Evolutionary conservation across 2,113 vertebrate genomes (phyloP).

Genomic region (Haemorhous mexicanus): DNA sequence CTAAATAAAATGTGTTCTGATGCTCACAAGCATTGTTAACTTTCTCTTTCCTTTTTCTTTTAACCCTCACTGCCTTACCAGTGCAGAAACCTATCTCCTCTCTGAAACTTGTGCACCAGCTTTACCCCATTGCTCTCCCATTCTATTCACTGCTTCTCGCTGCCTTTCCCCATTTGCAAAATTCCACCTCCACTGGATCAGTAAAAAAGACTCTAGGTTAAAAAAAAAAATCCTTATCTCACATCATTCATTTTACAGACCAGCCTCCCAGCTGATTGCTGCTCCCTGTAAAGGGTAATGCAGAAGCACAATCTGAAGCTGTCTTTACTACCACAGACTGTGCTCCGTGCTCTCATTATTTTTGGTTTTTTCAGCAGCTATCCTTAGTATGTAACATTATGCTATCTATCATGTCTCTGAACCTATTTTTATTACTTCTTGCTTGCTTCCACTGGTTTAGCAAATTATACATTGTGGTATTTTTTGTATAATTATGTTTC

Average conservation of each 20-base stretch:
- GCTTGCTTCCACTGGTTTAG: background rate
- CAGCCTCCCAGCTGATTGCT: background rate
- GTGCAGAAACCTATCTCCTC: background rate
- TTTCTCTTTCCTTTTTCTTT: background rate
- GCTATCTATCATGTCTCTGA: background rate
- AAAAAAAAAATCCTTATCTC: background rate
- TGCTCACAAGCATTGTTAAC: background rate
- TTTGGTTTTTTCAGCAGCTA: background rate
- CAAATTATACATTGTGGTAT: background rate
- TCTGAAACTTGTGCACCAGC: background rate
- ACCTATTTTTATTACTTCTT: slow-evolving; percentile 4
- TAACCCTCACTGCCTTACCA: background rate
- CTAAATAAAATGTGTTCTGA: background rate
- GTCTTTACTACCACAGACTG: background rate
- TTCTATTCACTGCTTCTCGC: background rate
- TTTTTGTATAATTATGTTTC: background rate
- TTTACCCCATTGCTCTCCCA: background rate
- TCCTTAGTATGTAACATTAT: background rate
- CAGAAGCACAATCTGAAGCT: background rate
- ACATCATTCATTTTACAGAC: background rate
- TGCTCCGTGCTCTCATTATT: background rate
- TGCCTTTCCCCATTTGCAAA: background rate
- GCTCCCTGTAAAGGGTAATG: background rate
- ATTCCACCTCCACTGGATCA: background rate
- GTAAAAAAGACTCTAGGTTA: background rate